Conservation (phyloP, 2,888 invertebrate species). For the Iphiclides podalirius region DNA sequence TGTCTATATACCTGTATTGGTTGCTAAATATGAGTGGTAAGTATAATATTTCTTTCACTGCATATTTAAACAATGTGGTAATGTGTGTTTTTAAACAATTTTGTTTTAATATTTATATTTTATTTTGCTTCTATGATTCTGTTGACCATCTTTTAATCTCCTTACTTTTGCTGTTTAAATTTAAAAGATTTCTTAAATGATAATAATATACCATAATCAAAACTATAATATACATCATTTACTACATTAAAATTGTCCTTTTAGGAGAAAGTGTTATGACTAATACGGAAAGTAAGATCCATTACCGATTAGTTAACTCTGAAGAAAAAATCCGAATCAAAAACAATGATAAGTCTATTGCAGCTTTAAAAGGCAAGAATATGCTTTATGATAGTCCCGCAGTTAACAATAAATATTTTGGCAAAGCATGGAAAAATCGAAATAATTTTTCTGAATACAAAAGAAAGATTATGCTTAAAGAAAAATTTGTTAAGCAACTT, state of each 20-base stretch:
- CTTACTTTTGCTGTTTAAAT: conserved; percentile 5
- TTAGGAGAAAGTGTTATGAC: conserved; percentile 49
- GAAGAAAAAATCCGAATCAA: conserved; percentile 62
- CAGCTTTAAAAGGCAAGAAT: conserved; percentile 62
- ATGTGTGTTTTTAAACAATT: not conserved
- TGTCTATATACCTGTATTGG: conserved; percentile 86
- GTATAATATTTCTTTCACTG: conserved; percentile 31
- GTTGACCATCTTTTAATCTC: not conserved
- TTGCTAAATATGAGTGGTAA: conserved; percentile 75
- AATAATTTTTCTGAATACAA: conserved; percentile 47
- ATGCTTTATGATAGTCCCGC: conserved; percentile 53
- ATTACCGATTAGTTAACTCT: conserved; percentile 51
- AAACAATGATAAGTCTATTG: conserved; percentile 71
- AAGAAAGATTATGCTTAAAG: conserved; percentile 53
- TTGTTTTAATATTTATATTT: not conserved
- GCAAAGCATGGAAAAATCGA: conserved; percentile 58
- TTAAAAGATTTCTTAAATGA: not conserved
- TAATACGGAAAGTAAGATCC: conserved; percentile 46
- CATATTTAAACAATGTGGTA: no score
- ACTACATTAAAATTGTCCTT: conserved; percentile 34
- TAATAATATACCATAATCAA: not conserved
- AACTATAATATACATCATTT: not conserved
- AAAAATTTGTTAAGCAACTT: conserved; percentile 56
- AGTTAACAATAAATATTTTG: conserved; percentile 45
- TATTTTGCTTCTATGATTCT: not conserved